Evolutionary conservation across 2,797 vertebrate genomes (phyloP).

Genomic region (Artibeus jamaicensis): DNA sequence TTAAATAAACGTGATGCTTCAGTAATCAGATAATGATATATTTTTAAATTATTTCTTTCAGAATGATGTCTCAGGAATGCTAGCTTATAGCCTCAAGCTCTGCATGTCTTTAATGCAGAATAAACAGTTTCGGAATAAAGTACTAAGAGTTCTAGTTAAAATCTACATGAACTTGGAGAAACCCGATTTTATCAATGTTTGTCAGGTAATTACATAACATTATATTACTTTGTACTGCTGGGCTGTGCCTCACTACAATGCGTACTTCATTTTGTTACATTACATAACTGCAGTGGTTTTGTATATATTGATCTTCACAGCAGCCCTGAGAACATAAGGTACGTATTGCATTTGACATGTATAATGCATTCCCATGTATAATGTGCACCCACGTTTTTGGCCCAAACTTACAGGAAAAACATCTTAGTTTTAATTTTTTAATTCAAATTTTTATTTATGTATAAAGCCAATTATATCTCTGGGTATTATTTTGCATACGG

Average conservation of each 20-base stretch:
- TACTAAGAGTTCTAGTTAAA: slow-evolving; percentile 96
- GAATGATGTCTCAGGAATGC: slow-evolving; percentile 96
- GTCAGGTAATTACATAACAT: slow-evolving; percentile 89
- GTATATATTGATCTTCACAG: not conserved
- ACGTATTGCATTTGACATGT: too few relatives aligned
- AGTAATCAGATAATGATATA: not conserved
- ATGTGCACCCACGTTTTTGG: too few relatives aligned
- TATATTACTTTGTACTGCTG: not conserved
- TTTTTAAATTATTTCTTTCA: slow-evolving; percentile 78
- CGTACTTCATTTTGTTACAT: not conserved
- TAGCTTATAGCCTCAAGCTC: slow-evolving; percentile 98
- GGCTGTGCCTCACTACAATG: not conserved
- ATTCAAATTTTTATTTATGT: too few relatives aligned
- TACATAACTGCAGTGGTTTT: not conserved
- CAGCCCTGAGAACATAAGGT: not conserved
- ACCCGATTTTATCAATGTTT: slow-evolving; percentile 99
- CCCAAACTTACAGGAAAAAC: too few relatives aligned
- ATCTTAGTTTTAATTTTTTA: too few relatives aligned
- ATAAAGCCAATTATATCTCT: too few relatives aligned
- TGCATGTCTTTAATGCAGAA: slow-evolving; percentile 99
- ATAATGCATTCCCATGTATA: too few relatives aligned
- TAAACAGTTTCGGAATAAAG: slow-evolving; percentile 98
- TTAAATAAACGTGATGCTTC: slow-evolving; percentile 3
- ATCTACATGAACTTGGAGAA: slow-evolving; percentile 99
- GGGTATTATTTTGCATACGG: too few relatives aligned